phyloP scores from a whole-genome alignment of 2,888 invertebrate species.

The Aphrophora alni region DNA sequence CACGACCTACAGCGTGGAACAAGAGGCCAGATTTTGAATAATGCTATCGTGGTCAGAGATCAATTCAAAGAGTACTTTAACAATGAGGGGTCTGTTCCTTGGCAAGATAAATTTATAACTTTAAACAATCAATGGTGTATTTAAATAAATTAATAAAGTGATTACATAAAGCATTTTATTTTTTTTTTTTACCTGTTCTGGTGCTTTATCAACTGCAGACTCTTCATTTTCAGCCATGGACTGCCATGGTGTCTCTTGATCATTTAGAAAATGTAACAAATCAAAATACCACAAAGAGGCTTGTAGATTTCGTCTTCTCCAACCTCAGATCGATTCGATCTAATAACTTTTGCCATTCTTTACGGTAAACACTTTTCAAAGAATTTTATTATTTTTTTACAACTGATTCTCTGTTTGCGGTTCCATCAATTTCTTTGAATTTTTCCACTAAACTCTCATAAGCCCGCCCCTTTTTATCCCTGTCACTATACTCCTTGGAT shows the following conservation, averaged over 20 bases:
- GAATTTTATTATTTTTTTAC: conserved; percentile 44
- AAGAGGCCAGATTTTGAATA: conserved; percentile 36
- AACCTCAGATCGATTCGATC: conserved; percentile 39
- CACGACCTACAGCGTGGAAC: conserved; percentile 35
- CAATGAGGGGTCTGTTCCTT: conserved; percentile 40
- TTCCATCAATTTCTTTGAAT: conserved; percentile 37
- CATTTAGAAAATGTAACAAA: conserved; percentile 38
- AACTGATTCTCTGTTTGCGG: conserved; percentile 35
- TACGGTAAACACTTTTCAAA: conserved; percentile 34
- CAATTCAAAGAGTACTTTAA: conserved; percentile 40
- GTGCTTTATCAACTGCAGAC: background rate
- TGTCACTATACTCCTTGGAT: conserved; percentile 48
- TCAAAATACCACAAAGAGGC: conserved; percentile 41
- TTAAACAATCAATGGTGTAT: conserved; percentile 2
- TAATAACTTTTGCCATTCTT: conserved; percentile 45
- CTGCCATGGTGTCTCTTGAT: conserved; percentile 36
- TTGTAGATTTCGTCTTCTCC: conserved; percentile 40
- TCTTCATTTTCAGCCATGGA: conserved; percentile 15
- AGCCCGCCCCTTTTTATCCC: conserved; percentile 41
- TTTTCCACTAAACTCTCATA: conserved; percentile 31
- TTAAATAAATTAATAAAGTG: too few species aligned
- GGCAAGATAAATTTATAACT: conserved; percentile 36
- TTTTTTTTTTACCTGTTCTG: background rate
- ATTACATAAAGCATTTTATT: background rate
- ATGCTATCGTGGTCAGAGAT: conserved; percentile 35